Percentiles rank a stretch among this genome's conserved stretches.
Evolutionary conservation across 2,888 invertebrate genomes (phyloP).

Genomic region (Drosophila dives): DNA sequence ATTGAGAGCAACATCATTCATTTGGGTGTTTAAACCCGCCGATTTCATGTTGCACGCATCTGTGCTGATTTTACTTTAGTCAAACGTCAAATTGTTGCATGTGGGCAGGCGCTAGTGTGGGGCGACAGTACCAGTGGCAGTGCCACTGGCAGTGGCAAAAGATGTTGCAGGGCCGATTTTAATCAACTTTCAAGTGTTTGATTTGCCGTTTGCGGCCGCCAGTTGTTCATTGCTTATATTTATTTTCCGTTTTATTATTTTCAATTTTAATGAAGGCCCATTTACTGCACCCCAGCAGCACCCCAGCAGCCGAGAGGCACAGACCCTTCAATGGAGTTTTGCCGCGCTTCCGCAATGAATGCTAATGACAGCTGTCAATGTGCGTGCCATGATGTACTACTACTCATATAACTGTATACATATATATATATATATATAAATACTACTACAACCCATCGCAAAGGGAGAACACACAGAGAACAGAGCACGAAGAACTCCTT

Average conservation of each 20-base stretch:
- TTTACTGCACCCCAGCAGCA: conserved; percentile 63
- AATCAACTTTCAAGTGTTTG: conserved; percentile 77
- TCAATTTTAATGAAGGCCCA: conserved; percentile 79
- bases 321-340: conserved; percentile 54
- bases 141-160: neutral
- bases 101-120: conserved; percentile 49
- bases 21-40: conserved; percentile 2
- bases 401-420: conserved; percentile 9
- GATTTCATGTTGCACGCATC: conserved; percentile 62
- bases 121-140: conserved; percentile 13
- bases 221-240: conserved; percentile 44
- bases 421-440: neutral
- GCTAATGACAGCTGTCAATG: conserved; percentile 81
- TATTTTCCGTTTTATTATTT: conserved; percentile 75
- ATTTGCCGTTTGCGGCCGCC: conserved; percentile 70
- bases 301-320: conserved; percentile 1
- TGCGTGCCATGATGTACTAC: conserved; percentile 76
- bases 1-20: conserved; percentile 46
- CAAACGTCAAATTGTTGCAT: conserved; percentile 77
- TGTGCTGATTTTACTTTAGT: conserved; percentile 66
- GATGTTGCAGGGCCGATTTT: conserved; percentile 51
- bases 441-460: conserved; percentile 5
- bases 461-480: conserved; percentile 1
- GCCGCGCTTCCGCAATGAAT: conserved; percentile 78
- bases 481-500: conserved; percentile 16